Evolutionary conservation across 1,140 invertebrate species (phyloP), one percentile per base, ranked within the genome.

Genomic region (Drosophila pseudoananassae): DNA sequence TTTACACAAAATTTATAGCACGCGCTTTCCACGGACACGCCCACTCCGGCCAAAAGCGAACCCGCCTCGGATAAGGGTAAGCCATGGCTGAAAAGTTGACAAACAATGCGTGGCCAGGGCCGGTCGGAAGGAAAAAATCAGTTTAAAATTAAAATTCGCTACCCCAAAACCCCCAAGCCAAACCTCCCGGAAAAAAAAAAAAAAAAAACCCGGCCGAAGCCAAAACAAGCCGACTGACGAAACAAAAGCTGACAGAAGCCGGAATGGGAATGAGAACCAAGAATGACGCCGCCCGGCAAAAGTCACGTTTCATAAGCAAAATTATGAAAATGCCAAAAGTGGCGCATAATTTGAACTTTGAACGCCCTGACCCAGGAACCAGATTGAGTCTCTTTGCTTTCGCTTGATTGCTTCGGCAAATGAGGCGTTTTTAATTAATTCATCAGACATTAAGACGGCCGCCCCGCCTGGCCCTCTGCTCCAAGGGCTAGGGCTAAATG

Each of bases 381-480:
- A 52, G 69, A 73, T 57, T 51, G 55, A 51, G 65, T 29, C 64
- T 43, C 43, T 60, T n/a, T 38, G 50, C 9, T 8, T 77, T 72
- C 63, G 70, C 58, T 68, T 83, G 78, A 88, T 83, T 87, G 83
- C 63, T 33, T 65, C 45, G 64, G 70, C 76, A 88, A 87, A 87
- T 88, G 83, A 87, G 83, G 83, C 83, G 79, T 64, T 88, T 87
- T 87, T 83, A 88, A 87, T 87, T 87, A 87, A 87, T 87, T 88
- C 83, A 83, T 82, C 69, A 70, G 82, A 54, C 56, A 51, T 15
- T 53, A 17, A 43, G 43, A 75, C 29, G 31, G 33, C 27, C 53
- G 33, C 33, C 33, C 27, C 47, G 33, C 33, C 33, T 36, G 33
- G 1, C 33, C 10, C 33, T 4, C 10, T 36, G 3, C 10, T 12